Evolutionary conservation across 2,888 invertebrate species (phyloP).

Genomic region (Hypercompe scribonia): DNA sequence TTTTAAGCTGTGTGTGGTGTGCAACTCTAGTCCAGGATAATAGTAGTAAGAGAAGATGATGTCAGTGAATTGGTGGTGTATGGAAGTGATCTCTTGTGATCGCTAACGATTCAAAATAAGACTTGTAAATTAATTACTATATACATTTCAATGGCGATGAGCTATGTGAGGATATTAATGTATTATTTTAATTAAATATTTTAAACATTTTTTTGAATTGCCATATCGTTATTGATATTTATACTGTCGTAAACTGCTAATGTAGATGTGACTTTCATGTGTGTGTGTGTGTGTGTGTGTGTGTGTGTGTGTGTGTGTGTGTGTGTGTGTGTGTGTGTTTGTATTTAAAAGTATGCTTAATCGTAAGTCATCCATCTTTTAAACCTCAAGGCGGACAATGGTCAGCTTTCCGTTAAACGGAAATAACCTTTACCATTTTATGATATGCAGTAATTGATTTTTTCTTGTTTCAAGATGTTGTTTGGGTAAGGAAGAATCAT

Average conservation of each 20-base stretch:
- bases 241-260: background rate
- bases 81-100: background rate
- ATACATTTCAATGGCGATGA: too few relatives aligned
- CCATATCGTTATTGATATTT: background rate
- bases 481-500: background rate
- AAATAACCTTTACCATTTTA: background rate
- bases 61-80: background rate
- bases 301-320: background rate
- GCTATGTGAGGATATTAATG: too few relatives aligned
- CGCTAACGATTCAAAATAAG: too few relatives aligned
- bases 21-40: background rate
- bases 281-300: background rate
- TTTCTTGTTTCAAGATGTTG: background rate
- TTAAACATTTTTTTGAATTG: background rate
- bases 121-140: too few relatives aligned
- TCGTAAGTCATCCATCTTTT: background rate
- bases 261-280: background rate
- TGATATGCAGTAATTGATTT: background rate
- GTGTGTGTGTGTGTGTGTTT: background rate
- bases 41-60: background rate
- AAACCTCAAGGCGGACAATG: background rate
- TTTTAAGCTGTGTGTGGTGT: background rate
- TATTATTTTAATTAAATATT: too few relatives aligned
- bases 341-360: background rate
- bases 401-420: background rate